Conservation (phyloP, 2,888 invertebrate genomes). For the Cordilura impudica region DNA sequence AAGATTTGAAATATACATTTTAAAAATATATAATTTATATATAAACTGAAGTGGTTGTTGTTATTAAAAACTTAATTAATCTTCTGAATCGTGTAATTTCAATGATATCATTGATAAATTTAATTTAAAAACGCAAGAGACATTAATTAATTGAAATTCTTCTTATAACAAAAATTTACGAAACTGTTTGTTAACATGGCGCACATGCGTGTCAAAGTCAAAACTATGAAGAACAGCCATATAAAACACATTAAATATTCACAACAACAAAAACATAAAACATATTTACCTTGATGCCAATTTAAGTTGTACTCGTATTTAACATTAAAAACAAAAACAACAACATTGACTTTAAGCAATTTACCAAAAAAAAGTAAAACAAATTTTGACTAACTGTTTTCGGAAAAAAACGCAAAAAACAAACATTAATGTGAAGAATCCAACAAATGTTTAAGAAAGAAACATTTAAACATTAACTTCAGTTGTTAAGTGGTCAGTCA, state of each 20-base stretch:
- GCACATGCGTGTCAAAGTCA: constrained; percentile 15
- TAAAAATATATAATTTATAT: neutral
- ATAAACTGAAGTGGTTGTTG: neutral
- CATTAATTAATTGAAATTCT: neutral
- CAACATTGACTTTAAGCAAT: neutral
- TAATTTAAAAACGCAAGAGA: neutral
- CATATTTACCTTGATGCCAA: constrained; percentile 35
- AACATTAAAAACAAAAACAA: neutral
- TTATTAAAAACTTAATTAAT: neutral
- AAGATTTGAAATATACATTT: neutral
- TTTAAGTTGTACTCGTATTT: neutral
- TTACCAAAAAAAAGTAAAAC: neutral
- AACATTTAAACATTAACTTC: neutral
- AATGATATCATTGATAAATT: constrained; percentile 38
- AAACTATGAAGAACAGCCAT: neutral
- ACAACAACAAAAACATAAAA: neutral
- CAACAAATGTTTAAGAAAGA: neutral
- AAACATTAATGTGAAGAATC: neutral
- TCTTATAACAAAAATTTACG: neutral
- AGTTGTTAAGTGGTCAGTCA: constrained; percentile 1
- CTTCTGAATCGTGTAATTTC: neutral
- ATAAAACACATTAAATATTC: neutral
- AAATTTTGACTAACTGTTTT: no score
- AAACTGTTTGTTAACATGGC: neutral
- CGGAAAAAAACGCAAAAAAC: neutral